Base-by-base conservation (phyloP, 2,113 vertebrate species). In the Acanthochromis polyacanthus region DNA sequence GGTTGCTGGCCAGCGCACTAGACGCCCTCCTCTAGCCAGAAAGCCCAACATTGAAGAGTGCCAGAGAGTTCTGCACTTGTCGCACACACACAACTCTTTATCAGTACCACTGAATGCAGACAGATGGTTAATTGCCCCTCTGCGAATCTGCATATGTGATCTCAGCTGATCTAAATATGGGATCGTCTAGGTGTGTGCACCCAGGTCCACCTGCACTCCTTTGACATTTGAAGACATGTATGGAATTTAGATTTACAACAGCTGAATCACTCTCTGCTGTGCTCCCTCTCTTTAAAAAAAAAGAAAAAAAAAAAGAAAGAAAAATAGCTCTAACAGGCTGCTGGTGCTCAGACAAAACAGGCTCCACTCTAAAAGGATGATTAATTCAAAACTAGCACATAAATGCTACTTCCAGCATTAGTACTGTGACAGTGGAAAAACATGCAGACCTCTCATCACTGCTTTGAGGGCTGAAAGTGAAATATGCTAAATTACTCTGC, bases 41-140 rank as follows among this genome's bases (percentile, higher is more conserved):
- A 59, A 88, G 73, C 72, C 68, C 69, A 69, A 78, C 43, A 71
- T 15, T 65, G 55, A 65, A 53, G 74, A 58, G 57, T 64, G 73
- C 76, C 77, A 86, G 73, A 60, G 64, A 84, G 71, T 48, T 58
- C 63, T 63, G 60, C 81, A 59, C 70, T 73, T 79, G 58, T 64
- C 70, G 38, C 67, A 51, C 50, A 77, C 66, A 50, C 75, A 59
- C 72, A 53, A 28, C 72, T 86, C 50, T 70, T 77, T 59, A 58
- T 83, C 83, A 74, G 73, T 55, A 40, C 75, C 63, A 73, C 46
- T 84, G 72, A 84, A 73, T 1, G 61, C 70, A 86, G 72, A 81
- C 87, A 88, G 86, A 88, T 89, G 88, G 87, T 83, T 88, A 86
- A 90, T 86, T 92, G 80, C 83, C 52, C 48, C 64, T 69, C 45